A percentile compares a stretch with the other conserved stretches of the same genome.
These are phyloP conservation scores for Zelleria hepariella DNA, from an alignment of 2,888 invertebrate species.

Conservation along the genomic window DNA sequence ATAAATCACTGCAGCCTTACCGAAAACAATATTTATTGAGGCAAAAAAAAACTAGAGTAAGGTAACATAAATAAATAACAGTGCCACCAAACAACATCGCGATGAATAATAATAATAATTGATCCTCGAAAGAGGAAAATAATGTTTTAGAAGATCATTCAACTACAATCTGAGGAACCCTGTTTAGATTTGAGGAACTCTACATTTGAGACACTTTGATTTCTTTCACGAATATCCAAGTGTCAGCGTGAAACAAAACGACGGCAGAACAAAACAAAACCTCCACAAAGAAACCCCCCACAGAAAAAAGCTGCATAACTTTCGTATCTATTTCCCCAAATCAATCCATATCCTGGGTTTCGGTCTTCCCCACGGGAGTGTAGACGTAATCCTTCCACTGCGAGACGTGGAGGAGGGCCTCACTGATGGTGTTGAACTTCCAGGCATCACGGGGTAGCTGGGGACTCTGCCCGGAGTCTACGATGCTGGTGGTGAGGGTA, in stretches of 20 bases:
- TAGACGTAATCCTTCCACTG: conserved; percentile 48
- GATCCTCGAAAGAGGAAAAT: too few relatives aligned
- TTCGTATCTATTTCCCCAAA: background rate
- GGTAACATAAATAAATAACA: background rate
- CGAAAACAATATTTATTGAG: background rate
- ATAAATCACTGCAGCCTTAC: background rate
- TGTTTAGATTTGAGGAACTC: too few relatives aligned
- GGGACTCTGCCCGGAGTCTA: conserved; percentile 32
- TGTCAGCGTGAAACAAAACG: too few relatives aligned
- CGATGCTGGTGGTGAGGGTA: conserved; percentile 19
- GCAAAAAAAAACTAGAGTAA: background rate
- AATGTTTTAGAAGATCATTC: too few relatives aligned
- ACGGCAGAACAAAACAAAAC: too few relatives aligned
- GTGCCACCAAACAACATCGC: background rate
- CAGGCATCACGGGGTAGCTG: conserved; percentile 34
- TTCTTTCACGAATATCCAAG: too few relatives aligned
- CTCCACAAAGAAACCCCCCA: too few relatives aligned
- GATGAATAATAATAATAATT: too few relatives aligned
- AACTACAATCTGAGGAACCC: too few relatives aligned
- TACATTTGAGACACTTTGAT: too few relatives aligned
- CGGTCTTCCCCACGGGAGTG: background rate
- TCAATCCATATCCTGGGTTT: background rate
- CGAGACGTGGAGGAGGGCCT: conserved; percentile 45
- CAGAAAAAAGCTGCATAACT: background rate
- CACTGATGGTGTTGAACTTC: conserved; percentile 62